Conservation (phyloP, 2,113 vertebrate species). For the Hemicordylus capensis region DNA sequence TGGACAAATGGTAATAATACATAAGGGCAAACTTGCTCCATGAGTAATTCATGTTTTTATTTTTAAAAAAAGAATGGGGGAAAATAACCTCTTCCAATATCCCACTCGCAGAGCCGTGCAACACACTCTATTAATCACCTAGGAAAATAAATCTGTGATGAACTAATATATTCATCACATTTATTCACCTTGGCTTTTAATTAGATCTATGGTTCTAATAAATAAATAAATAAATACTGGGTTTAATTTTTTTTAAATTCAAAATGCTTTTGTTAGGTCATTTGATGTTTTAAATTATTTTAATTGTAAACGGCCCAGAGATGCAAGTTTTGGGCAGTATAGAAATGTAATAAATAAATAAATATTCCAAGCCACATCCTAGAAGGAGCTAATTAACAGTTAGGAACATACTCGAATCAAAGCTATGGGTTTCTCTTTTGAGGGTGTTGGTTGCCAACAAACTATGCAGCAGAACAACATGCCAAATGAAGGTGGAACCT, state of each 20-base stretch:
- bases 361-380: background rate
- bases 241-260: too few relatives aligned
- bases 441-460: slow-evolving; percentile 54
- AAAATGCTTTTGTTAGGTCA: too few relatives aligned
- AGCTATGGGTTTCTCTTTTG: background rate
- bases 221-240: too few relatives aligned
- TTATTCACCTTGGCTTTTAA: too few relatives aligned
- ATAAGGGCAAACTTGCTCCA: fast-evolving
- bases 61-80: background rate
- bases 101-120: background rate
- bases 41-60: fast-evolving
- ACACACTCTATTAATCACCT: fast-evolving
- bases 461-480: slow-evolving; percentile 68
- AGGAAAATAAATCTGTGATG: background rate
- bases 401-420: background rate
- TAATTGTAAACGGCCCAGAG: too few relatives aligned
- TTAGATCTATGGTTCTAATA: too few relatives aligned
- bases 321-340: too few relatives aligned
- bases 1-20: background rate
- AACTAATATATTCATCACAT: slow-evolving; percentile 23
- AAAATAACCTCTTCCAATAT: background rate
- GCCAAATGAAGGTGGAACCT: slow-evolving; percentile 48
- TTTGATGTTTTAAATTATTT: too few relatives aligned
- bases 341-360: too few relatives aligned
- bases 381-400: slow-evolving; percentile 16